These are phyloP conservation scores for Agrotis segetum DNA, from an alignment of 2,888 invertebrate species.

Conservation along the genomic window DNA sequence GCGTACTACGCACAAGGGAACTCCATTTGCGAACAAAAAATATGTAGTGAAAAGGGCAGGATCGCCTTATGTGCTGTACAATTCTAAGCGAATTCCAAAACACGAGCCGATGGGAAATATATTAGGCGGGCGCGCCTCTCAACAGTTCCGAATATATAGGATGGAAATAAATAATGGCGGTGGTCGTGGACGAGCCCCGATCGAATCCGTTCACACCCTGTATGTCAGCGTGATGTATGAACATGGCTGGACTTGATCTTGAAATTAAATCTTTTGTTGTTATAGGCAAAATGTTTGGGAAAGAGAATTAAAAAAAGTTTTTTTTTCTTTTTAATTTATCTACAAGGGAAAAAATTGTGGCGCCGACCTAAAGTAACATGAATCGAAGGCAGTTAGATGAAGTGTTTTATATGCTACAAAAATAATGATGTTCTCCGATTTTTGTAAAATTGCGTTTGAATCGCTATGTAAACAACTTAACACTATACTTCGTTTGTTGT, in stretches of 20 bases:
- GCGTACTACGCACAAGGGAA: slow-evolving; percentile 82
- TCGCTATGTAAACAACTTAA: too few species aligned
- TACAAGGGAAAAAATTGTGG: neutral
- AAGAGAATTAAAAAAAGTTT: neutral
- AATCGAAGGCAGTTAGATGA: neutral
- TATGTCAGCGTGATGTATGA: slow-evolving; percentile 21
- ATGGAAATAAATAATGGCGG: slow-evolving; percentile 58
- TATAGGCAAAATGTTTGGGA: neutral
- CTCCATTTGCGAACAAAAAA: slow-evolving; percentile 87
- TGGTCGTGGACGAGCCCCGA: slow-evolving; percentile 46
- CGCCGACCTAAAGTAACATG: neutral
- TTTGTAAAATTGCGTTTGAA: neutral
- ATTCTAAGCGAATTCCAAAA: slow-evolving; percentile 64
- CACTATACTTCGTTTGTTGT: slow-evolving; percentile 6
- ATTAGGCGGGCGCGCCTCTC: slow-evolving; percentile 58
- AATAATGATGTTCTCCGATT: neutral
- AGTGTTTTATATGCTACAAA: neutral
- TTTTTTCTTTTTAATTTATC: neutral
- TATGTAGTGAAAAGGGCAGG: slow-evolving; percentile 75
- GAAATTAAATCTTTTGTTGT: slow-evolving; percentile 41
- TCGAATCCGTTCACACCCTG: slow-evolving; percentile 49
- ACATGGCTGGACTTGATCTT: slow-evolving; percentile 38
- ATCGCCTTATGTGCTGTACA: slow-evolving; percentile 66
- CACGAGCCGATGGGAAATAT: slow-evolving; percentile 62
- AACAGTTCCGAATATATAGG: slow-evolving; percentile 47